phyloP scores from a whole-genome alignment of 2,797 vertebrate species.

The Peromyscus eremicus region DNA sequence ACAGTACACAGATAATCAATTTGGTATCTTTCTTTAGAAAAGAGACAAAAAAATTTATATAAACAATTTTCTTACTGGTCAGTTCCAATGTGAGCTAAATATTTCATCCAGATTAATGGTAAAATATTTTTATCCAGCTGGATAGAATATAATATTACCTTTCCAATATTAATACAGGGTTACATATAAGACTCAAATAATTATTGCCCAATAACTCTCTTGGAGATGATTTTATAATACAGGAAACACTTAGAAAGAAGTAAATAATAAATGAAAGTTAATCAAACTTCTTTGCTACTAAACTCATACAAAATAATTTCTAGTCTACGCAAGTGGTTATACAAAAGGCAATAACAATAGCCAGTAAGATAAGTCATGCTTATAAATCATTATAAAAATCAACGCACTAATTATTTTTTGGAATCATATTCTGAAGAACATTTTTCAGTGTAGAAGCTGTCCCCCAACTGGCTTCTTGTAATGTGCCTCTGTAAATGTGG shows the following conservation, averaged over 20 bases:
- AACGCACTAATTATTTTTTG: slow-evolving; percentile 64
- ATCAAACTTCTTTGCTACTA: slow-evolving; percentile 63
- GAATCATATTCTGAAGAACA: slow-evolving; percentile 52
- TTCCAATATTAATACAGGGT: slow-evolving; percentile 60
- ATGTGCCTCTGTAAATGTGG: neutral
- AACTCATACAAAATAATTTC: slow-evolving; percentile 70
- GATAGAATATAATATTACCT: slow-evolving; percentile 67
- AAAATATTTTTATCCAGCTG: slow-evolving; percentile 42
- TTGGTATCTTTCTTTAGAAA: slow-evolving; percentile 70
- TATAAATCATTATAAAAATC: slow-evolving; percentile 62
- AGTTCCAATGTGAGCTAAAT: slow-evolving; percentile 64
- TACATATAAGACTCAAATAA: slow-evolving; percentile 70
- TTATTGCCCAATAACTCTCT: slow-evolving; percentile 74
- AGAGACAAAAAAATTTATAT: slow-evolving; percentile 75
- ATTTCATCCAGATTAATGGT: slow-evolving; percentile 71
- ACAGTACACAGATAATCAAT: slow-evolving; percentile 71
- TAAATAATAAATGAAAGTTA: slow-evolving; percentile 75
- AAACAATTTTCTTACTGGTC: slow-evolving; percentile 77
- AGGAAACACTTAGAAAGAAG: slow-evolving; percentile 60
- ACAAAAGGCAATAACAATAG: slow-evolving; percentile 65
- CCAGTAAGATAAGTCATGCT: slow-evolving; percentile 31
- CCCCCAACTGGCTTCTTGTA: neutral
- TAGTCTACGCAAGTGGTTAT: slow-evolving; percentile 45
- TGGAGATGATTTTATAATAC: slow-evolving; percentile 67
- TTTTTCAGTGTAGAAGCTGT: neutral